phyloP scores from a whole-genome alignment of 2,797 vertebrate species.

The Taenioides sp. region DNA sequence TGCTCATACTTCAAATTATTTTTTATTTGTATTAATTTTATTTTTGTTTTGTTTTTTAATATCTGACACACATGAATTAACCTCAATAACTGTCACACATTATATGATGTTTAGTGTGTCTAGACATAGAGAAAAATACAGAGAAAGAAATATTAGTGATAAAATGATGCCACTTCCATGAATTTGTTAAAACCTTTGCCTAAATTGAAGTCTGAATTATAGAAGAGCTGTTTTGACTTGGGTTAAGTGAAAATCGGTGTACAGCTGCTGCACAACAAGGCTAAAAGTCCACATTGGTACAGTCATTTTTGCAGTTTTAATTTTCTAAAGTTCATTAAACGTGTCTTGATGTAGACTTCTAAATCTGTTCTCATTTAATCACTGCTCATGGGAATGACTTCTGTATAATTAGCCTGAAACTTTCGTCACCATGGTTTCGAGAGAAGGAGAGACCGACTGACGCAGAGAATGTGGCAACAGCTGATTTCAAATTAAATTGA shows the following conservation, averaged over 20 bases:
- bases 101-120: constrained; percentile 12
- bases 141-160: not conserved
- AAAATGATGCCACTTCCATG: constrained; percentile 23
- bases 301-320: constrained; percentile 21
- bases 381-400: constrained; percentile 59
- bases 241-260: constrained; percentile 4
- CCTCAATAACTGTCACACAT: not conserved
- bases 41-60: no score
- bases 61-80: constrained; percentile 2
- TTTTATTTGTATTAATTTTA: no score
- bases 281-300: not conserved
- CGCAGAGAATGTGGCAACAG: not conserved
- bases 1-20: not conserved
- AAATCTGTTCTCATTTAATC: constrained; percentile 60
- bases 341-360: constrained; percentile 33
- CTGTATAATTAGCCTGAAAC: constrained; percentile 66
- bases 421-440: constrained; percentile 61
- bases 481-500: not conserved
- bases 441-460: constrained; percentile 12
- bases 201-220: constrained; percentile 60
- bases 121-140: constrained; percentile 14
- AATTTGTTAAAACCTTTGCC: constrained; percentile 61
- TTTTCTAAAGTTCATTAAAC: not conserved
- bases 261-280: not conserved
- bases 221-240: constrained; percentile 36